These are phyloP conservation scores for Neuroterus valhalla DNA, from an alignment of 1,140 invertebrate species.

Conservation along the genomic window DNA sequence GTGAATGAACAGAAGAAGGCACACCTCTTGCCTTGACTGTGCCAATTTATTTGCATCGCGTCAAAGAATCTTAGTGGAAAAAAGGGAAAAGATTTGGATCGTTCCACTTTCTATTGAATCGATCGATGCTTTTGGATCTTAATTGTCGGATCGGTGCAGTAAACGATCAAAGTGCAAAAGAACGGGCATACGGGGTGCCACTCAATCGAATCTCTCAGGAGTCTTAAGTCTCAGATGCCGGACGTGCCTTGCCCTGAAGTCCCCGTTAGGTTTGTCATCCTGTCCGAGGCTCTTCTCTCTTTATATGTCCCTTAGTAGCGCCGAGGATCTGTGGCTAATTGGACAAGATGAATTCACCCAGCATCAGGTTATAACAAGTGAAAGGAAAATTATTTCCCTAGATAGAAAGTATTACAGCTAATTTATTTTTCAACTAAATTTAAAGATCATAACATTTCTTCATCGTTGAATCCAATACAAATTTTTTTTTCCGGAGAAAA, in stretches of 20 bases:
- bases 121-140: conserved; percentile 30
- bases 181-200: conserved; percentile 44
- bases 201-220: conserved; percentile 39
- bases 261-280: conserved; percentile 67
- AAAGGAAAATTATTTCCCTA: conserved; percentile 21
- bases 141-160: conserved; percentile 33
- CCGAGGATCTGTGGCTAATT: conserved; percentile 62
- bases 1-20: conserved; percentile 2
- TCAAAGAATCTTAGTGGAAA: neutral
- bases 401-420: neutral
- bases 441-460: no score
- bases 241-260: conserved; percentile 49
- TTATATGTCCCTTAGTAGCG: conserved; percentile 56
- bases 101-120: conserved; percentile 12
- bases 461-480: no score
- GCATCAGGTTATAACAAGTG: conserved; percentile 15
- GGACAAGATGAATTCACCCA: conserved; percentile 63
- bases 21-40: conserved; percentile 22
- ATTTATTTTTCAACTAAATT: no score
- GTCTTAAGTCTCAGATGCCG: conserved; percentile 48
- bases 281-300: conserved; percentile 51
- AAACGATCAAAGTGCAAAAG: conserved; percentile 29
- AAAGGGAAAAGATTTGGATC: conserved; percentile 25
- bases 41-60: neutral
- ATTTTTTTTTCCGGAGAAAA: no score